Base-by-base conservation (phyloP, 1,140 invertebrate species). In the Trialeurodes vaporariorum region DNA sequence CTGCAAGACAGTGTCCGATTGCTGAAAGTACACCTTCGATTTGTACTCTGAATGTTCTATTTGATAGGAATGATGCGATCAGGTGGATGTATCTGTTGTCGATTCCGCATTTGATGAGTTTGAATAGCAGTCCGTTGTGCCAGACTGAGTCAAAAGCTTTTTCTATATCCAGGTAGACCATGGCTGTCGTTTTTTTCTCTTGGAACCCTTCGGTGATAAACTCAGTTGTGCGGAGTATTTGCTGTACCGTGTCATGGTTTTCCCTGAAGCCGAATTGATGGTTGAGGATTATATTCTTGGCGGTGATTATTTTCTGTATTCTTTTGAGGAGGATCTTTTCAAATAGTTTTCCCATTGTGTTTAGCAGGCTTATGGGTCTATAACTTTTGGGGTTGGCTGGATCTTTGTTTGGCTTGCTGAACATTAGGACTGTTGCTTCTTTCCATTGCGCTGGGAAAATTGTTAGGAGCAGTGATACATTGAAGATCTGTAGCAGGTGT, bases 81-180 rank as follows among this genome's bases (percentile, higher is more conserved):
- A 66, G 27, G n/a, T n/a, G n/a, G 17, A 49, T 11, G 13, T 68
- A 68, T 2, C 21, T 21, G 13, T 58, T 23, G 26, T 66, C 59
- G 25, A 59, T 25, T 34, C 66, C 63, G 13, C 25, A 22, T 61
- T 66, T 68, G n/a, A 79, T 64, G n/a, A n/a, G n/a, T 71, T 76
- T 79, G 25, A 71, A 72, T 2, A 77, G 59, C 0, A 79, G 70
- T 0, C 75, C 79, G 12, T 73, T 64, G n/a, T 75, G 69, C 76
- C 77, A 79, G 0, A 78, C 74, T 64, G 67, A 70, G 62, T 81
- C 79, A 62, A 79, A 79, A 0, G 78, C 76, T 71, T 79, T 79
- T 65, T 74, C 71, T 1, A 80, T 70, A 59, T 81, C 79, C 21
- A 80, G 71, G 21, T 78, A 68, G 0, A 78, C 27, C 49, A 74